A percentile compares a stretch with the other conserved stretches of the same genome.
These are phyloP conservation scores for Solen grandis DNA, from an alignment of 1,140 invertebrate species.

Conservation along the genomic window DNA sequence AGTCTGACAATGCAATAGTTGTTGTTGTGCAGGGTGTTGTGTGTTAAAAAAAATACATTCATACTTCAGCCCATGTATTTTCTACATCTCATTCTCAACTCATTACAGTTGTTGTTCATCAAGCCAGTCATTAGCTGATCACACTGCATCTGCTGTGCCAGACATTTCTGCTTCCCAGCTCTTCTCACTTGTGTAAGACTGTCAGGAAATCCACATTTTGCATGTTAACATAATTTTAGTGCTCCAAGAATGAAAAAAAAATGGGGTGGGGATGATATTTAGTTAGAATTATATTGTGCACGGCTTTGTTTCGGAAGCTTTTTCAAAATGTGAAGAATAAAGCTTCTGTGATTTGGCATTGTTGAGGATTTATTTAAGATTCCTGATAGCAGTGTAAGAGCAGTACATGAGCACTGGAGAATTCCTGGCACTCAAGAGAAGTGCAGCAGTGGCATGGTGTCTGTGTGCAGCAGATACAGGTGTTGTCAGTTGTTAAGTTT, in stretches of 20 bases:
- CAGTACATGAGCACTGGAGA: background rate
- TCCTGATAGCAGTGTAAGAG: background rate
- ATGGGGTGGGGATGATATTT: background rate
- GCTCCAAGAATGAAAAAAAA: background rate
- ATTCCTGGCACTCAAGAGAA: background rate
- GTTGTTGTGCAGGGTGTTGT: constrained; percentile 49
- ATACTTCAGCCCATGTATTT: constrained; percentile 56
- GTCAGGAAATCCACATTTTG: too few relatives aligned
- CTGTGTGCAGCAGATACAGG: constrained; percentile 13
- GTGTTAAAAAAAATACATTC: constrained; percentile 47
- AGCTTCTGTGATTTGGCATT: background rate
- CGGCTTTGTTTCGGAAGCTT: constrained; percentile 2
- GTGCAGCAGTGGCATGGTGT: background rate
- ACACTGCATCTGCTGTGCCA: too few relatives aligned
- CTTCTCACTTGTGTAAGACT: too few relatives aligned
- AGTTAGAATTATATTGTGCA: background rate
- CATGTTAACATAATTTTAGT: too few relatives aligned
- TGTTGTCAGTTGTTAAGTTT: background rate
- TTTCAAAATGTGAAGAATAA: background rate
- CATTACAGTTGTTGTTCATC: constrained; percentile 55
- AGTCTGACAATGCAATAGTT: too few relatives aligned
- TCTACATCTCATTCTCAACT: constrained; percentile 26
- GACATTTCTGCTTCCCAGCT: too few relatives aligned
- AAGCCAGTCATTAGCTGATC: constrained; percentile 35
- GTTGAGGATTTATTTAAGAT: background rate